A percentile compares a stretch with the other conserved stretches of the same genome.
Evolutionary conservation across 2,888 invertebrate genomes (phyloP).

Genomic region (Aphelenchoides bicaudatus): DNA sequence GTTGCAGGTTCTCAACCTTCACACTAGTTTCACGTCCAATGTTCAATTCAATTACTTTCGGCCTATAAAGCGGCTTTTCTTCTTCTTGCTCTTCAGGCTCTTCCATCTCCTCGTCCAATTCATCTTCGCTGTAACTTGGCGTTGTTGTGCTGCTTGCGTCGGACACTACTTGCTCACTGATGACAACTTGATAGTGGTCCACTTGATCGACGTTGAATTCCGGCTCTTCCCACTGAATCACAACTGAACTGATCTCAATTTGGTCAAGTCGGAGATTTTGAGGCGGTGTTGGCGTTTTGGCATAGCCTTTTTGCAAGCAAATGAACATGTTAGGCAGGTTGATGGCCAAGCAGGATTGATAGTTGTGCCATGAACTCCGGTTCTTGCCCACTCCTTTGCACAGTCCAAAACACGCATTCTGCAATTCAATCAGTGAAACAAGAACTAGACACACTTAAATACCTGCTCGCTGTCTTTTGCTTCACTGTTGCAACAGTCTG

Average conservation of each 20-base stretch:
- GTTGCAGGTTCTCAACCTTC: conserved; percentile 22
- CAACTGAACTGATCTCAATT: conserved; percentile 22
- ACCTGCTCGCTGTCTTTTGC: conserved; percentile 39
- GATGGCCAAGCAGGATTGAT: conserved; percentile 45
- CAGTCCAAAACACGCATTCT: conserved; percentile 45
- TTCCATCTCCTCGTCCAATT: conserved; percentile 6
- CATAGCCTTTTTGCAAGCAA: conserved; percentile 45
- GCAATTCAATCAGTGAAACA: no score
- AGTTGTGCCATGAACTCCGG: conserved; percentile 29
- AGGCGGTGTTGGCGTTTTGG: conserved; percentile 42
- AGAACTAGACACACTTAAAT: no score
- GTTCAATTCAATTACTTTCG: conserved; percentile 4
- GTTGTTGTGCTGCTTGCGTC: conserved; percentile 13
- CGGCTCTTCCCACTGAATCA: conserved; percentile 32
- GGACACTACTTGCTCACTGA: conserved; percentile 23
- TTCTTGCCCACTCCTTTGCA: conserved; percentile 40
- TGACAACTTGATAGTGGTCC: conserved; percentile 27
- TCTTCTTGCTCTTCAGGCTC: not conserved
- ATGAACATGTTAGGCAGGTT: conserved; percentile 47
- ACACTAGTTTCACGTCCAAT: conserved; percentile 15
- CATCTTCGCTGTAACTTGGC: no score
- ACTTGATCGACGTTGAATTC: conserved; percentile 28
- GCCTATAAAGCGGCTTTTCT: not conserved
- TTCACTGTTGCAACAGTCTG: conserved; percentile 41
- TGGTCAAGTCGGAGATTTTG: conserved; percentile 23